A percentile compares a stretch with the other conserved stretches of the same genome.
phyloP scores from a whole-genome alignment of 2,113 vertebrate genomes.

The Gadus macrocephalus region DNA sequence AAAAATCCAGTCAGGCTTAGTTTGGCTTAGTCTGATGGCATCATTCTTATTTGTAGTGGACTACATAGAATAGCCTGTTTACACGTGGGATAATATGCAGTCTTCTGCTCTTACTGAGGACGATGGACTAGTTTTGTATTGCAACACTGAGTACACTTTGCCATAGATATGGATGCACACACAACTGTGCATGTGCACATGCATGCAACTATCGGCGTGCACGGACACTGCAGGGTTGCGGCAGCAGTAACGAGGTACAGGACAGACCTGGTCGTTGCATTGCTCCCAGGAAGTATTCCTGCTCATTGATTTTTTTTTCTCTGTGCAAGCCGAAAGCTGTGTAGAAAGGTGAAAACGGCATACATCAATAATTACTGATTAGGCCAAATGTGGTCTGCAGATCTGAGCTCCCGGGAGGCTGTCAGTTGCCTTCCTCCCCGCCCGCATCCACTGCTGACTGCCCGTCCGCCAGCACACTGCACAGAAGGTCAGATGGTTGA shows the following conservation, averaged over 20 bases:
- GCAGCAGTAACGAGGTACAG: no score
- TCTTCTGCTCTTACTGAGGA: no score
- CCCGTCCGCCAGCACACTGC: constrained; percentile 64
- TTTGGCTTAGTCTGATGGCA: no score
- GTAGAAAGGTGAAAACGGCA: constrained; percentile 50
- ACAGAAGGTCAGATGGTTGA: constrained; percentile 73
- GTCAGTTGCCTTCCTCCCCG: constrained; percentile 40
- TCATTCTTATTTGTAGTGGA: no score
- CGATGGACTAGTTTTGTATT: no score
- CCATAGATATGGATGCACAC: neutral
- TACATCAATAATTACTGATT: constrained; percentile 48
- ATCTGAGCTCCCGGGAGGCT: constrained; percentile 38
- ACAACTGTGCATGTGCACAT: neutral
- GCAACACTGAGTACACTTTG: no score
- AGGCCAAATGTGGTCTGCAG: constrained; percentile 45
- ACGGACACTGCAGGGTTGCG: no score
- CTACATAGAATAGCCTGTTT: no score
- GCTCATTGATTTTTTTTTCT: constrained; percentile 32
- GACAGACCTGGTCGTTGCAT: neutral
- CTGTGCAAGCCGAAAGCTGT: constrained; percentile 10
- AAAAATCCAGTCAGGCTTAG: no score
- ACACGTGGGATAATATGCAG: no score
- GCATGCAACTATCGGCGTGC: neutral
- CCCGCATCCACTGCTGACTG: constrained; percentile 50
- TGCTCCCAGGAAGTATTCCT: neutral